Conservation (phyloP, 2,797 vertebrate genomes). For the Schizopygopsis pylzovi region DNA sequence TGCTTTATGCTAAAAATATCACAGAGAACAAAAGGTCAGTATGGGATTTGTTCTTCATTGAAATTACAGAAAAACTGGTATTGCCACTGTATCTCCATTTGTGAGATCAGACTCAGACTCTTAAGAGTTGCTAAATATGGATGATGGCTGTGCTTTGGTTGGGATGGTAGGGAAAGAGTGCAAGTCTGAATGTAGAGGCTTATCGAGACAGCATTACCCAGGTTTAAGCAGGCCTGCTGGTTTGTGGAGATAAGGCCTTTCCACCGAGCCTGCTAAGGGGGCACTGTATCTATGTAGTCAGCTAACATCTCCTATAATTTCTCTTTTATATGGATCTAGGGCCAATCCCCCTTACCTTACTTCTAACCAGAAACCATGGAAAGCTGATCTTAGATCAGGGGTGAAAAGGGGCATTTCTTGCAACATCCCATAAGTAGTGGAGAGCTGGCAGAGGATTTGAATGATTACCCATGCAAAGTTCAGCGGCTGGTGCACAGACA, state of each 20-base stretch:
- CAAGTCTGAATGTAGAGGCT: conserved; percentile 39
- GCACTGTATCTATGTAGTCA: conserved; percentile 45
- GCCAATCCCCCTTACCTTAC: neutral
- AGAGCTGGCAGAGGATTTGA: conserved; percentile 25
- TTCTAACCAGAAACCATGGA: conserved; percentile 17
- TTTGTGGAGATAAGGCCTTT: conserved; percentile 57
- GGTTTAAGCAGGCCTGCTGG: conserved; percentile 57
- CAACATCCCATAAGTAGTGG: conserved; percentile 23
- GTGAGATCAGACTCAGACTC: conserved; percentile 47
- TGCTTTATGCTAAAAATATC: conserved; percentile 5
- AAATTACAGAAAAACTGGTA: conserved; percentile 19
- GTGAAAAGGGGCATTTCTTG: conserved; percentile 12
- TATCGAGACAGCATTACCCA: conserved; percentile 46
- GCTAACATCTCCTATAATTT: conserved; percentile 30
- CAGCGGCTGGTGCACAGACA: neutral
- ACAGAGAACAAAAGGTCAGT: conserved; percentile 10
- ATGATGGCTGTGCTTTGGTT: conserved; percentile 36
- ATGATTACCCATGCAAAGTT: conserved; percentile 47
- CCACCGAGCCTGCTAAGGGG: conserved; percentile 44
- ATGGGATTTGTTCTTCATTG: conserved; percentile 4
- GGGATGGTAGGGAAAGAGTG: conserved; percentile 27
- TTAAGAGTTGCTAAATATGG: conserved; percentile 53
- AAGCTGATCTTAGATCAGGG: conserved; percentile 8
- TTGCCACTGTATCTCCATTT: conserved; percentile 36
- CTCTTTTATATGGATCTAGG: conserved; percentile 14